These are phyloP conservation scores for Muscicapa striata DNA, from an alignment of 2,797 vertebrate genomes.

Conservation along the genomic window DNA sequence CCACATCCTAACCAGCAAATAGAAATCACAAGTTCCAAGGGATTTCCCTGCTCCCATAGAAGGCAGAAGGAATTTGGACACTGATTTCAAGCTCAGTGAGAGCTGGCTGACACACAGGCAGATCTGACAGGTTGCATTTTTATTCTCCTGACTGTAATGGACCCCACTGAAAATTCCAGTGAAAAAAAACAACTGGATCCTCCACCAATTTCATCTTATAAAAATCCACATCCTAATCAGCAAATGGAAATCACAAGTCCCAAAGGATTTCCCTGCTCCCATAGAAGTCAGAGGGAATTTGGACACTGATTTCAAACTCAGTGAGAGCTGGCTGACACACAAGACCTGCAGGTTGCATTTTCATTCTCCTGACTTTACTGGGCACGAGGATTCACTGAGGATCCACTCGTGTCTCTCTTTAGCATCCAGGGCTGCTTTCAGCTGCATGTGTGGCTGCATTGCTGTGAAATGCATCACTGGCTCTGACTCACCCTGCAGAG, in stretches of 20 bases:
- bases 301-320: neutral
- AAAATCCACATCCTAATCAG: neutral
- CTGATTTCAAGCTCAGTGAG: neutral
- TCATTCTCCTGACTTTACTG: neutral
- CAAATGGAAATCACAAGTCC: neutral
- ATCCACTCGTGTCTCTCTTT: conserved; percentile 21
- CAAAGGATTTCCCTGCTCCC: neutral
- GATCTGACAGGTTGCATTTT: conserved; percentile 26
- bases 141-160: neutral
- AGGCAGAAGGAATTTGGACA: neutral
- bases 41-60: neutral
- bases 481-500: conserved; percentile 72
- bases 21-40: neutral
- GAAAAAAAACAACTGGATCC: too few species aligned
- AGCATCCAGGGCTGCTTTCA: conserved; percentile 26
- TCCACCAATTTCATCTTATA: neutral
- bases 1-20: neutral
- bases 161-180: neutral
- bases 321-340: neutral
- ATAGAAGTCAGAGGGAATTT: neutral
- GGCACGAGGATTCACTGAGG: neutral
- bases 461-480: conserved; percentile 66
- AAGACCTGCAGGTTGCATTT: conserved; percentile 25
- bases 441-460: conserved; percentile 61
- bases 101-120: neutral